Percentiles rank a stretch among this genome's conserved stretches.
These are phyloP conservation scores for Apostichopus californicus DNA, from an alignment of 35 echinoderm and acorn worm genomes.

Conservation along the genomic window DNA sequence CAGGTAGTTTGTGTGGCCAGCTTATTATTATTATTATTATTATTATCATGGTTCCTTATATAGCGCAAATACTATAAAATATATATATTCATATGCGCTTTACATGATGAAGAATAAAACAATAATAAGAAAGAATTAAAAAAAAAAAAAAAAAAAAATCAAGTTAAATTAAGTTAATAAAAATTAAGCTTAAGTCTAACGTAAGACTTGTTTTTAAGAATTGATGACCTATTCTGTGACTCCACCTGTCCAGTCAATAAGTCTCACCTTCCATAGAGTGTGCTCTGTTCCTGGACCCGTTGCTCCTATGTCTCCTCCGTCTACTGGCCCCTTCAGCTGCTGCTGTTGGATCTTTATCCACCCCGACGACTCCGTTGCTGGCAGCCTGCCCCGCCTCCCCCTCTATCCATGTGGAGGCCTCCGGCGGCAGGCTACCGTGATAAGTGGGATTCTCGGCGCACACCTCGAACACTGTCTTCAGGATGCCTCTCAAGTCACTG, in stretches of 20 bases:
- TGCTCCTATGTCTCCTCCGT: constrained; percentile 36
- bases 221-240: not conserved
- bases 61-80: too few species aligned
- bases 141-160: too few species aligned
- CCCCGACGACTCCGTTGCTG: not conserved
- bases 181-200: too few species aligned
- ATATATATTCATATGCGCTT: too few species aligned
- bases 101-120: too few species aligned
- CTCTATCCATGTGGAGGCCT: not conserved
- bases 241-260: too few species aligned
- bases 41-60: too few species aligned
- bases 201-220: too few species aligned
- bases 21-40: too few species aligned
- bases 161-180: too few species aligned
- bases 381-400: not conserved
- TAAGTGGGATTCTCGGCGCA: constrained; percentile 51
- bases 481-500: constrained; percentile 87
- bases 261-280: constrained; percentile 43
- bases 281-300: constrained; percentile 42
- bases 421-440: constrained; percentile 1
- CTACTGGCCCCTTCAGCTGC: constrained; percentile 11
- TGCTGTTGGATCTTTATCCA: not conserved
- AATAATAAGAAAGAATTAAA: too few species aligned
- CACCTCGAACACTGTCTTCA: constrained; percentile 94
- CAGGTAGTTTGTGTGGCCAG: too few species aligned